Base-by-base conservation (phyloP, 2,888 invertebrate species). In the Ypsolopha sequella region DNA sequence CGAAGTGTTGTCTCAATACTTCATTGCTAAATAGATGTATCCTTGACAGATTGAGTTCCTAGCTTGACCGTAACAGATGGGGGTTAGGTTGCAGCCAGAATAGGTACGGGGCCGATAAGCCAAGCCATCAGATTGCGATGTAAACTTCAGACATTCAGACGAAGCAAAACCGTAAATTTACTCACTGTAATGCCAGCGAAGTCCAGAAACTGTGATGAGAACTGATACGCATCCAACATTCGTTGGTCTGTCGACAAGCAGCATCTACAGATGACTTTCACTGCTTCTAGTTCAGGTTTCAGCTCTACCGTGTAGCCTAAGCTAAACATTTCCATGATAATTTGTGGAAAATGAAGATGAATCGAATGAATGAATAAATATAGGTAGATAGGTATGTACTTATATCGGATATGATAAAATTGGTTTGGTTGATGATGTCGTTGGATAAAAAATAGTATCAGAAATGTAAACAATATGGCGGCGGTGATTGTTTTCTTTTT, bases 111-210 rank as follows among this genome's bases (percentile, higher is more conserved):
- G n/a, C 9, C 6, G 2, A 39, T 39, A n/a, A 3, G 39, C n/a
- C 11, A 6, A 43, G 8, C 9, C n/a, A 6, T n/a, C 2, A 14
- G 7, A 43, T 43, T 6, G 7, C 2, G 2, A 13, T 43, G 8
- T 43, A 3, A 43, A 43, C 8, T 13, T 13, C 43, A 39, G n/a
- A 24, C 24, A 24, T 4, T 4, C 24, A 4, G 24, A 24, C 24
- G 2, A n/a, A 9, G 39, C 2, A n/a, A 39, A 6, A n/a, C 6
- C 2, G 39, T 7, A 34, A n/a, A 45, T 43, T 50, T 53, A 73
- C 78, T 76, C 54, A 84, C 84, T 35, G 66, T 62, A 43, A 82
- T 63, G 10, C 71, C 73, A 2, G 76, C 66, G 53, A 84, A 65
- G 55, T 80, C 78, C 38, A 60, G 56, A 45, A 80, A 73, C 59